Conservation (phyloP, 1,140 invertebrate genomes). For the Euura lappo region DNA sequence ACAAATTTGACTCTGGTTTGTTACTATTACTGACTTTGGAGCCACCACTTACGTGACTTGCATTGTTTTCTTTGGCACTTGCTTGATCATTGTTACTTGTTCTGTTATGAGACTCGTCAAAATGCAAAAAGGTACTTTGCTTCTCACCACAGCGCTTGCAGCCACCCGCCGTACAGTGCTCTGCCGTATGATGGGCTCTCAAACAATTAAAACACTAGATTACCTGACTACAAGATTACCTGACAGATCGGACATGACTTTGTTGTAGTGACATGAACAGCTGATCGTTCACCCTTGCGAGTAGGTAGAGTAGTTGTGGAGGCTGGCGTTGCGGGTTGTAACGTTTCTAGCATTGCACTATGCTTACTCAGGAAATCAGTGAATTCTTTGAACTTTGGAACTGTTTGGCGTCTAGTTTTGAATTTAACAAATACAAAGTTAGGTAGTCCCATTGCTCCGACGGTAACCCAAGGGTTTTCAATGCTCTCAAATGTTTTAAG, state of each 20-base stretch:
- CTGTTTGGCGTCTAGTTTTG: slow-evolving; percentile 23
- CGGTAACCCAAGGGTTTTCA: slow-evolving; percentile 20
- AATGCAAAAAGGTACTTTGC: slow-evolving; percentile 22
- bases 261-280: not conserved
- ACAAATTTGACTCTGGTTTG: too few species aligned
- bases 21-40: too few species aligned
- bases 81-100: not conserved
- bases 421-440: slow-evolving; percentile 26
- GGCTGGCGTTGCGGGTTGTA: not conserved
- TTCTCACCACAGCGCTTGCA: slow-evolving; percentile 13
- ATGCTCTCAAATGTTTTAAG: slow-evolving; percentile 29
- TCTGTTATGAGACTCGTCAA: not conserved
- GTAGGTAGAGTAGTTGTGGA: too few species aligned
- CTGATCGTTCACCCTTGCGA: too few species aligned
- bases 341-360: not conserved
- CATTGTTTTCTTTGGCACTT: not conserved
- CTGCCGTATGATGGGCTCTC: slow-evolving; percentile 24
- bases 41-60: too few species aligned
- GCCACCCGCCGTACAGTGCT: slow-evolving; percentile 25
- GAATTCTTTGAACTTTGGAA: slow-evolving; percentile 4
- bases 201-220: slow-evolving; percentile 27
- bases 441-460: slow-evolving; percentile 29
- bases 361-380: slow-evolving; percentile 23
- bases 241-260: slow-evolving; percentile 21
- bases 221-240: too few species aligned